These are phyloP conservation scores for Lithobates sylvaticus DNA, from an alignment of 2,797 vertebrate genomes.

Conservation along the genomic window DNA sequence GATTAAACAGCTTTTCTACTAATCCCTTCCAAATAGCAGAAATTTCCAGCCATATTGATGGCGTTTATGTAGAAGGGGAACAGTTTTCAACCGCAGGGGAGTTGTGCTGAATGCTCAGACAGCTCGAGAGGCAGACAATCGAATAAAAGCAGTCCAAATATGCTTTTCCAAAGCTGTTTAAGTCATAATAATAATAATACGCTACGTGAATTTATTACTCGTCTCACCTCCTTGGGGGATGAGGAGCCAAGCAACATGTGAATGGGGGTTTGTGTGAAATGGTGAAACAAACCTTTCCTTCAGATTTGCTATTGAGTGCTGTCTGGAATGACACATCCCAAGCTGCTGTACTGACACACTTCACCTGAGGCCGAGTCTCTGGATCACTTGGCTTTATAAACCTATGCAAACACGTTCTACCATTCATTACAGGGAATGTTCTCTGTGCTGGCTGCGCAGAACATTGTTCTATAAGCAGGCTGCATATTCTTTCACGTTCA, in stretches of 20 bases:
- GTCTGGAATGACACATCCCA: conserved; percentile 12
- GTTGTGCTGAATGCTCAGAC: conserved; percentile 65
- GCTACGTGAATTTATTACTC: conserved; percentile 74
- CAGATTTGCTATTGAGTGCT: conserved; percentile 31
- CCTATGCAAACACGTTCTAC: background rate
- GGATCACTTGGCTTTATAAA: background rate
- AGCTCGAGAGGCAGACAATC: conserved; percentile 71
- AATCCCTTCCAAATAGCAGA: conserved; percentile 49
- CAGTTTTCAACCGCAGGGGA: conserved; percentile 63
- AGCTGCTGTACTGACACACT: background rate
- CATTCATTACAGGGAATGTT: background rate
- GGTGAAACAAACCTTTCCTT: conserved; percentile 66
- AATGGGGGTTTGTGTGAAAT: conserved; percentile 72
- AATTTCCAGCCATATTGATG: conserved; percentile 56
- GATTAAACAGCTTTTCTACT: conserved; percentile 52
- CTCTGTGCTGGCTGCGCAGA: background rate
- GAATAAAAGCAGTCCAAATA: conserved; percentile 74
- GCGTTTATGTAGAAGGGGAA: conserved; percentile 59
- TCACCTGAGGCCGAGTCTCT: conserved; percentile 57
- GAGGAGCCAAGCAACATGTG: conserved; percentile 69
- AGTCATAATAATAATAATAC: conserved; percentile 70
- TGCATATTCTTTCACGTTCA: background rate
- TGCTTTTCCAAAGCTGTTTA: conserved; percentile 74
- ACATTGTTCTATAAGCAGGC: background rate
- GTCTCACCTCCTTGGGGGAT: conserved; percentile 69